Evolutionary conservation across 2,797 vertebrate species (phyloP).

Genomic region (Dendrocincla fuliginosa): DNA sequence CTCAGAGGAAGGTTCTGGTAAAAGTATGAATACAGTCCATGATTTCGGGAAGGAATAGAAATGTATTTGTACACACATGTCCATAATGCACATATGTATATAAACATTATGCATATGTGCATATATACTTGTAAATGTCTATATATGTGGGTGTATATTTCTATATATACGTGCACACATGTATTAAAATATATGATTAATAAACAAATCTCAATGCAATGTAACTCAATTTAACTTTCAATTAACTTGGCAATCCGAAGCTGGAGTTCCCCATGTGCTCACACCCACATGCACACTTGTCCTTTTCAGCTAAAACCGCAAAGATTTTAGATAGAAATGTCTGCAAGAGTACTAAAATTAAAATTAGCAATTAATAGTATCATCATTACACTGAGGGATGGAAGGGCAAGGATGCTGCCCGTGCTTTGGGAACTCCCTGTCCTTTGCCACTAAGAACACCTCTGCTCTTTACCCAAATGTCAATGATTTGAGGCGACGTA

Average conservation of each 20-base stretch:
- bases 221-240: background rate
- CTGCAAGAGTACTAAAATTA: background rate
- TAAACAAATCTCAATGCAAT: background rate
- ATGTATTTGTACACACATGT: background rate
- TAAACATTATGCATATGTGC: background rate
- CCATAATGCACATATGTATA: background rate
- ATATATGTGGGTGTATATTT: background rate
- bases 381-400: background rate
- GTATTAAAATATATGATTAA: background rate
- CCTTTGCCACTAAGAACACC: background rate
- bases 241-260: background rate
- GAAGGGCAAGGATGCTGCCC: background rate
- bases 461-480: background rate
- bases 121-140: background rate
- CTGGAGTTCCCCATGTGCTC: background rate
- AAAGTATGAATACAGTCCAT: background rate
- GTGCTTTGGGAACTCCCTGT: background rate
- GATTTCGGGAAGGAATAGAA: background rate
- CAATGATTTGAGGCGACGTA: background rate
- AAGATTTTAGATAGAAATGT: background rate
- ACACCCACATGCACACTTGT: background rate
- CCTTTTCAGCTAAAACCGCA: background rate
- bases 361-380: background rate
- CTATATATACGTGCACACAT: accelerated
- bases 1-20: background rate